Percentiles rank a stretch among this genome's conserved stretches.
phyloP scores from a whole-genome alignment of 2,113 vertebrate genomes.

The Lampris megalopsis region DNA sequence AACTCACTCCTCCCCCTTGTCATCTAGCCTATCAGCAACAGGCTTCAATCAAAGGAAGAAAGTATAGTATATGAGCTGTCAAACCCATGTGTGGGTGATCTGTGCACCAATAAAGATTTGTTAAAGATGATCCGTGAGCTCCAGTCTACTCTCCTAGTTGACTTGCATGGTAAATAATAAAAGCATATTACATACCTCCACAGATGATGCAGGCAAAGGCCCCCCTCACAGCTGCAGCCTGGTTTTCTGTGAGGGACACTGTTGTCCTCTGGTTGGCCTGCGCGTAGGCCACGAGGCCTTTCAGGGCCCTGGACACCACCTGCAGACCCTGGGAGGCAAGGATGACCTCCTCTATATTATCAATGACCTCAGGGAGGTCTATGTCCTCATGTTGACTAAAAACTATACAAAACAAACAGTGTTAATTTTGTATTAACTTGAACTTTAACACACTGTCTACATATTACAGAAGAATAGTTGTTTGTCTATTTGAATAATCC shows the following conservation, averaged over 20 bases:
- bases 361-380: background rate
- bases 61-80: too few relatives aligned
- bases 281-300: background rate
- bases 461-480: too few relatives aligned
- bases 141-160: background rate
- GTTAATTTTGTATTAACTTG: background rate
- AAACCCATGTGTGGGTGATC: background rate
- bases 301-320: background rate
- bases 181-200: too few relatives aligned
- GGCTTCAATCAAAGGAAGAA: too few relatives aligned
- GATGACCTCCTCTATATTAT: background rate
- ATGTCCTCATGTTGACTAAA: background rate
- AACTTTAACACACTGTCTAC: too few relatives aligned
- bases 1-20: too few relatives aligned
- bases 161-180: background rate
- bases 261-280: background rate
- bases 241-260: too few relatives aligned
- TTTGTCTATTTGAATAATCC: too few relatives aligned
- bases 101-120: too few relatives aligned
- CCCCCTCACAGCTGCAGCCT: too few relatives aligned
- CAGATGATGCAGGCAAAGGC: too few relatives aligned
- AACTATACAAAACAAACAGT: background rate
- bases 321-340: background rate
- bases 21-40: too few relatives aligned
- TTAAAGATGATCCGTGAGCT: background rate